Evolutionary conservation across 2,888 invertebrate species (phyloP).

Genomic region (Halictus ligatus): DNA sequence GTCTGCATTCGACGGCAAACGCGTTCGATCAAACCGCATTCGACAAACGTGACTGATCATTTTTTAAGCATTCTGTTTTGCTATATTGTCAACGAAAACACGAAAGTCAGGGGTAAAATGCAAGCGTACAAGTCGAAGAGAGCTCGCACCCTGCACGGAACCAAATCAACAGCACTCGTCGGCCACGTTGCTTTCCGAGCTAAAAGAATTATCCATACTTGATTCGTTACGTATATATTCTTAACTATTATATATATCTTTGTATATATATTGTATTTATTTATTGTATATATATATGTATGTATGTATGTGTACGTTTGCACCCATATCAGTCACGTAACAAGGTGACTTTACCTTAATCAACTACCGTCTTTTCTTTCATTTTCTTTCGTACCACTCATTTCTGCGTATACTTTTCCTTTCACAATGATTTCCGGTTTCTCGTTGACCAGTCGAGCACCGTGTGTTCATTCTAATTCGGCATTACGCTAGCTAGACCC

Average conservation of each 20-base stretch:
- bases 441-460: constrained; percentile 27
- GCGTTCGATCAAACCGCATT: neutral
- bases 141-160: constrained; percentile 84
- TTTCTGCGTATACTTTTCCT: constrained; percentile 3
- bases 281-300: neutral
- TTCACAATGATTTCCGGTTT: constrained; percentile 9
- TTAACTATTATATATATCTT: neutral
- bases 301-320: neutral
- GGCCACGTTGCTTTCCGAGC: constrained; percentile 72
- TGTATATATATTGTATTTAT: neutral
- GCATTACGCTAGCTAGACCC: constrained; percentile 4
- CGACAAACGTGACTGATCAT: neutral
- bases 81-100: neutral
- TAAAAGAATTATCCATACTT: constrained; percentile 68
- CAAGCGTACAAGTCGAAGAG: constrained; percentile 73
- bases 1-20: neutral
- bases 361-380: constrained; percentile 52
- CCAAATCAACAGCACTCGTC: constrained; percentile 84
- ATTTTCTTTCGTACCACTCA: constrained; percentile 34
- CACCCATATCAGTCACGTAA: constrained; percentile 59
- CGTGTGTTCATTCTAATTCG: constrained; percentile 44
- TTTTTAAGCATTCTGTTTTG: neutral
- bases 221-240: constrained; percentile 51
- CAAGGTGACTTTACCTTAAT: constrained; percentile 62
- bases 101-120: constrained; percentile 64